phyloP scores from a whole-genome alignment of 23 tunicate genomes.

The Halocynthia roretzi region DNA sequence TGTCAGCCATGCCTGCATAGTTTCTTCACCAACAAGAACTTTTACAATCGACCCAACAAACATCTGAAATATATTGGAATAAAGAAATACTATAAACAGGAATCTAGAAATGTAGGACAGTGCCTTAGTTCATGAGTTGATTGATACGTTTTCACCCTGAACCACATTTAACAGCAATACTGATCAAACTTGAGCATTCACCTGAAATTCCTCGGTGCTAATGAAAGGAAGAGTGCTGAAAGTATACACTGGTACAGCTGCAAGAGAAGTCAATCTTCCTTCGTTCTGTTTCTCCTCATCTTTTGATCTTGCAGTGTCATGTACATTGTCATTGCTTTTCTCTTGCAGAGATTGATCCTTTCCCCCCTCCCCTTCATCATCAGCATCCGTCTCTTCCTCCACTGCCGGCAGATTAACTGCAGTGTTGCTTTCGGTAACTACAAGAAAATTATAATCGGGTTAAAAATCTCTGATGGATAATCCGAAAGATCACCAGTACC shows the following conservation, averaged over 20 bases:
- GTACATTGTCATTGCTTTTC: not conserved
- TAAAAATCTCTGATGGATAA: no score
- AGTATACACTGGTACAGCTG: constrained; percentile 43
- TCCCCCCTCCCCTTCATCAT: constrained; percentile 55
- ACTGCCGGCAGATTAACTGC: constrained; percentile 39
- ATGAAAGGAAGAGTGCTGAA: constrained; percentile 55
- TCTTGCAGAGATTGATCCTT: not conserved
- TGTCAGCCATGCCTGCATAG: constrained; percentile 75
- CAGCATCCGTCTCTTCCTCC: constrained; percentile 76
- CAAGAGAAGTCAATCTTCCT: constrained; percentile 31
- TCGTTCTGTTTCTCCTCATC: constrained; percentile 36
- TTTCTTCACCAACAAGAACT: constrained; percentile 55
- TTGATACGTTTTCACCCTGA: no score
- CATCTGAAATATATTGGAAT: not conserved
- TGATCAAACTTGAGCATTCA: not conserved
- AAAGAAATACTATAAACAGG: not conserved
- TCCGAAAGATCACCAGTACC: no score
- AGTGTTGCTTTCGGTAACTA: not conserved
- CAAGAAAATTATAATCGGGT: no score
- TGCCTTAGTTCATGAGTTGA: no score
- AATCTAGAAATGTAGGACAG: not conserved
- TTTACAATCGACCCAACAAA: constrained; percentile 45
- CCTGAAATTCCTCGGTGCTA: constrained; percentile 65
- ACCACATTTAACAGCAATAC: constrained; percentile 2
- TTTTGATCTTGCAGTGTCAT: constrained; percentile 11